These are phyloP conservation scores for Nephrotoma flavescens DNA, from an alignment of 2,888 invertebrate species.

Conservation along the genomic window DNA sequence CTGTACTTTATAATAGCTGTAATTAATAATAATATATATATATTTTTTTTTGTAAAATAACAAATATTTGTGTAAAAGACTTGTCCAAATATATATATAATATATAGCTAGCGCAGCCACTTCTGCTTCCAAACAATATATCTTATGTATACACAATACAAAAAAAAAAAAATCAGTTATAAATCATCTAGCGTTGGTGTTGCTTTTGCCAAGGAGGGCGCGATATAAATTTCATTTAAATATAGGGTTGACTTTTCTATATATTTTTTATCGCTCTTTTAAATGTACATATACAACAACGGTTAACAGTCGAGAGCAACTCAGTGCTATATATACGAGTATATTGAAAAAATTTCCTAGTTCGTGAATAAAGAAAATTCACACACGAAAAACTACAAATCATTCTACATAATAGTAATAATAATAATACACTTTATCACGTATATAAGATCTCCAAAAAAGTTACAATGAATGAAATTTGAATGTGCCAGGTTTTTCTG, in stretches of 20 bases:
- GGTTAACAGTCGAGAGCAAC: background rate
- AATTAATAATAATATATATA: background rate
- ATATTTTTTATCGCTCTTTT: background rate
- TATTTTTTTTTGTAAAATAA: background rate
- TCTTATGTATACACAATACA: background rate
- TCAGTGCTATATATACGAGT: background rate
- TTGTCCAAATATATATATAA: background rate
- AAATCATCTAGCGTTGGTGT: background rate
- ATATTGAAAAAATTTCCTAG: background rate
- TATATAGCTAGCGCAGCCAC: background rate
- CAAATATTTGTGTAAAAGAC: background rate
- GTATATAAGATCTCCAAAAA: background rate
- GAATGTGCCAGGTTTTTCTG: background rate
- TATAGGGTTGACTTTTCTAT: background rate
- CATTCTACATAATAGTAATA: background rate
- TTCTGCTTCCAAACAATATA: background rate
- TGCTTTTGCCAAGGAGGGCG: background rate
- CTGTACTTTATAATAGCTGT: background rate
- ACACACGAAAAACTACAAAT: conserved; percentile 6
- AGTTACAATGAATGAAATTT: background rate
- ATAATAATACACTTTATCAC: conserved; percentile 2
- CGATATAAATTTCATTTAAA: background rate
- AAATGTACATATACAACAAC: background rate
- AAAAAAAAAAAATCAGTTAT: background rate
- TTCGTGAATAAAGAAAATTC: background rate